A percentile compares a stretch with the other conserved stretches of the same genome.
Conservation (phyloP, 2,113 vertebrate genomes). For the Monarcha castaneiventris region DNA sequence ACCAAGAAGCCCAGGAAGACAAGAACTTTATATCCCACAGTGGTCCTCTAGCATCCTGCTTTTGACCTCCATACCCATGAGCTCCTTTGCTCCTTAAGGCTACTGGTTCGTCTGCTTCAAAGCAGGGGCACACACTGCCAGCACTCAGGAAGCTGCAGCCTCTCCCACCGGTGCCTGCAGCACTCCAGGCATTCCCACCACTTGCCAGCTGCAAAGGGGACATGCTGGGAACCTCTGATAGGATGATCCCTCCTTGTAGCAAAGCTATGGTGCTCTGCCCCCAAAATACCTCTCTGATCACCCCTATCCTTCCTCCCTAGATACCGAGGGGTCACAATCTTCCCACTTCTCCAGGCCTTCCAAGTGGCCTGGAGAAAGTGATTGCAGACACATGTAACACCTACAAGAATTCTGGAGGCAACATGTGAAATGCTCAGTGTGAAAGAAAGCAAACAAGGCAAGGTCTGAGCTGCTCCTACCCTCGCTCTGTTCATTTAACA, state of each 20-base stretch:
- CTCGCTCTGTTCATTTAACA: not conserved
- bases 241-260: not conserved
- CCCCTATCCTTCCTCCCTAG: not conserved
- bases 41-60: not conserved
- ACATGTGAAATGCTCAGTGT: not conserved
- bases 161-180: not conserved
- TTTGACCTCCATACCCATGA: not conserved
- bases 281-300: not conserved
- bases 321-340: not conserved
- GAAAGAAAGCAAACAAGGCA: not conserved
- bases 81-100: not conserved
- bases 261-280: not conserved
- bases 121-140: not conserved
- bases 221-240: not conserved
- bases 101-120: not conserved
- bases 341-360: not conserved
- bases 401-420: not conserved
- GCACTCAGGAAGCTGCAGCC: not conserved
- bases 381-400: not conserved
- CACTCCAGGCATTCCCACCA: not conserved
- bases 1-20: not conserved
- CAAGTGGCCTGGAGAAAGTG: not conserved
- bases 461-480: not conserved
- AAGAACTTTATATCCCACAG: not conserved
- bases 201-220: not conserved